Conservation (phyloP, 2,113 vertebrate genomes). For the Emydocephalus ijimae region DNA sequence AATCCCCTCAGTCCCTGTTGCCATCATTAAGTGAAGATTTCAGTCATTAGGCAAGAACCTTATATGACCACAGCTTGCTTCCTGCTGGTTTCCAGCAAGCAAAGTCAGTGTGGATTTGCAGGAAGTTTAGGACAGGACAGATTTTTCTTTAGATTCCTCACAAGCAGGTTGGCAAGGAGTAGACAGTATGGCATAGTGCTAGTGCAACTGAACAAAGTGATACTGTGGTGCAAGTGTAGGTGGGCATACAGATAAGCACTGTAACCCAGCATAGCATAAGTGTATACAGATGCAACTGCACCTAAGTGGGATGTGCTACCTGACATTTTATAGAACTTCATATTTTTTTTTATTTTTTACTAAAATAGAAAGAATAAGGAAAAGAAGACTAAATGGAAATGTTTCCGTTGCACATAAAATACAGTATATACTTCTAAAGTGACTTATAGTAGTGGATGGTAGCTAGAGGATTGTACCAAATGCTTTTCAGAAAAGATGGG, state of each 20-base stretch:
- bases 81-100: not conserved
- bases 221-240: not conserved
- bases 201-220: not conserved
- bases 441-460: not conserved
- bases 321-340: not conserved
- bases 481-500: not conserved
- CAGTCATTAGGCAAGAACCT: not conserved
- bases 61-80: not conserved
- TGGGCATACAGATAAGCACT: not conserved
- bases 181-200: not conserved
- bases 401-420: not conserved
- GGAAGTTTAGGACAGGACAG: not conserved
- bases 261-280: not conserved
- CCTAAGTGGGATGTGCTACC: not conserved
- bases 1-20: not conserved
- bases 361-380: constrained; percentile 4
- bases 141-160: not conserved
- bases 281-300: not conserved
- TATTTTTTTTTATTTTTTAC: not conserved
- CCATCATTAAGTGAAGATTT: not conserved
- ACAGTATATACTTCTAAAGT: not conserved
- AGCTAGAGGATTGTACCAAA: not conserved
- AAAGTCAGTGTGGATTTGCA: not conserved
- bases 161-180: not conserved
- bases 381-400: not conserved